Conservation (phyloP, 2,888 invertebrate species). For the Drosophila trichaetosa region DNA sequence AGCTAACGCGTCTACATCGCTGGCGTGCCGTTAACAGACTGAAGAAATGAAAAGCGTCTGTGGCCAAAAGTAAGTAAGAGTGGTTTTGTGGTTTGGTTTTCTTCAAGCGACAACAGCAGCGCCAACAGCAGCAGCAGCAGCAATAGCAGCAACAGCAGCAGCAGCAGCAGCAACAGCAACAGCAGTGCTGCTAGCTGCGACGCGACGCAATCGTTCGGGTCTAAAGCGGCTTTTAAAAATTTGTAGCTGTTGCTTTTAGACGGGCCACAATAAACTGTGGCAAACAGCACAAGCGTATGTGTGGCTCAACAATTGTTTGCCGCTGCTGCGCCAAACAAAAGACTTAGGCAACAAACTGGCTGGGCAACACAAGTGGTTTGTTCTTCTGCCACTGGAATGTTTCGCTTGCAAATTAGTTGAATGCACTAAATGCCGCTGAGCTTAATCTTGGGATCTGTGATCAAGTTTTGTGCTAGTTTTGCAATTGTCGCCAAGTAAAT, state of each 20-base stretch:
- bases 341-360: constrained; percentile 68
- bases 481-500: constrained; percentile 59
- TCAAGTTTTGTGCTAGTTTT: constrained; percentile 37
- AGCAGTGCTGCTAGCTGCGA: constrained; percentile 16
- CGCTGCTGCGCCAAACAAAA: constrained; percentile 46
- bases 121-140: constrained; percentile 13
- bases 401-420: constrained; percentile 57
- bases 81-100: constrained; percentile 69
- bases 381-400: constrained; percentile 51
- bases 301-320: constrained; percentile 28
- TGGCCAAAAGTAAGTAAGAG: constrained; percentile 83
- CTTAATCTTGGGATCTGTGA: neutral
- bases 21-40: constrained; percentile 84
- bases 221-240: constrained; percentile 53
- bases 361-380: neutral
- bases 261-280: constrained; percentile 52
- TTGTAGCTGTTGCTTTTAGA: constrained; percentile 51
- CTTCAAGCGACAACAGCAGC: constrained; percentile 39
- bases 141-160: constrained; percentile 14
- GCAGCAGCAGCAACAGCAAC: constrained; percentile 18
- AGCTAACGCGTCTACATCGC: constrained; percentile 83
- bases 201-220: constrained; percentile 8
- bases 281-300: constrained; percentile 21
- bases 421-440: constrained; percentile 36
- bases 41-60: constrained; percentile 84